Percentiles rank a stretch among this genome's conserved stretches.
phyloP scores from a whole-genome alignment of 2,113 vertebrate genomes.

The Numida meleagris region DNA sequence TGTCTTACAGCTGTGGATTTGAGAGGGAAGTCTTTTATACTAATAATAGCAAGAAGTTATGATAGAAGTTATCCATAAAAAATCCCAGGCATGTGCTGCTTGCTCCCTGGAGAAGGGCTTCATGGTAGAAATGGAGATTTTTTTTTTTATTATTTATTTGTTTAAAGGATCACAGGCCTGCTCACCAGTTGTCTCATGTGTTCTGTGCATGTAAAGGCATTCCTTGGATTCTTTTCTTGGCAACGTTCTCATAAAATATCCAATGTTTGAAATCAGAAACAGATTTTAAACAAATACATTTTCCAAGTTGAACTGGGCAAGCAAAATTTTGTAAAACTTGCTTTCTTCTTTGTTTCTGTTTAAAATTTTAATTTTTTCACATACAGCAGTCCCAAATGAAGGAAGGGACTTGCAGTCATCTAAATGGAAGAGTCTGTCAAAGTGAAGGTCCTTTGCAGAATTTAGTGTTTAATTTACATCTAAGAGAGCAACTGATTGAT shows the following conservation, averaged over 20 bases:
- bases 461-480: background rate
- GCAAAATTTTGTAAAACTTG: constrained; percentile 20
- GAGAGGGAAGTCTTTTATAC: constrained; percentile 68
- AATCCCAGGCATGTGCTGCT: constrained; percentile 75
- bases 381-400: background rate
- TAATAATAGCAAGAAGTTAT: constrained; percentile 79
- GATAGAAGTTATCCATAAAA: constrained; percentile 64
- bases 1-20: constrained; percentile 70
- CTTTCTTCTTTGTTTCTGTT: background rate
- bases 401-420: background rate
- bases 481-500: background rate
- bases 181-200: constrained; percentile 78
- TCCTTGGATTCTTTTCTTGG: constrained; percentile 81
- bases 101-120: constrained; percentile 61
- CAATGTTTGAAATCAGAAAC: constrained; percentile 80
- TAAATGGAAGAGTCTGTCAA: background rate
- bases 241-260: constrained; percentile 69
- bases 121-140: constrained; percentile 40
- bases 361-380: background rate
- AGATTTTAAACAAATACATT: constrained; percentile 78
- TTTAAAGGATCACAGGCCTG: constrained; percentile 47
- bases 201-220: constrained; percentile 72
- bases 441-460: background rate
- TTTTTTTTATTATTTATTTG: constrained; percentile 20
- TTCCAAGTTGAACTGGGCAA: constrained; percentile 52